A percentile compares a stretch with the other conserved stretches of the same genome.
These are phyloP conservation scores for Grus americana DNA, from an alignment of 2,113 vertebrate species.

Conservation along the genomic window DNA sequence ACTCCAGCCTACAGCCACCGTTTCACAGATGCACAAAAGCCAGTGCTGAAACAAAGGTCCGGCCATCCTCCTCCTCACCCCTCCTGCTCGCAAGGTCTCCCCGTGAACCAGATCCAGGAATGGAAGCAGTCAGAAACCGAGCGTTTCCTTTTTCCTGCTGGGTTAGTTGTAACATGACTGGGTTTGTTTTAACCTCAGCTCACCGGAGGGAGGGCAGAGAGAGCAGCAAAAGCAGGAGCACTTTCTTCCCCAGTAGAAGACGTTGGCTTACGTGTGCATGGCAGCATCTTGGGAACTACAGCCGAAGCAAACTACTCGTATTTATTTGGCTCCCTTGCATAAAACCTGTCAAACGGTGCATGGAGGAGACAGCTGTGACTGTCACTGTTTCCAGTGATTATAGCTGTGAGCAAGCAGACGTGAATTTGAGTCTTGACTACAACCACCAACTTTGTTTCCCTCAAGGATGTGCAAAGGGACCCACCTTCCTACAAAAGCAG, in stretches of 20 bases:
- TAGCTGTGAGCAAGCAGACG: not conserved
- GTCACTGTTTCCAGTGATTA: not conserved
- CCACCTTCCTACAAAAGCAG: not conserved
- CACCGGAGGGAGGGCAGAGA: not conserved
- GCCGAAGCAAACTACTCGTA: not conserved
- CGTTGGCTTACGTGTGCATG: accelerated
- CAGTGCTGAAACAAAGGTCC: not conserved
- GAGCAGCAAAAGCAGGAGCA: not conserved
- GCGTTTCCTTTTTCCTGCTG: not conserved
- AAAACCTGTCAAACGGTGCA: not conserved
- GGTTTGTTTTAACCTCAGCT: not conserved
- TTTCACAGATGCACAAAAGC: not conserved
- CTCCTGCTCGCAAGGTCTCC: not conserved
- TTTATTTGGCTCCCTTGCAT: not conserved
- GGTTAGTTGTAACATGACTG: not conserved
- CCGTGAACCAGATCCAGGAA: not conserved
- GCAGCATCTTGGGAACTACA: not conserved
- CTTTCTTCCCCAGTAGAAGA: not conserved
- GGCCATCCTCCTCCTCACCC: not conserved
- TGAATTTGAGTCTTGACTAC: not conserved
- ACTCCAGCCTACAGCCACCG: not conserved
- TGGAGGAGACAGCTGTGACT: not conserved
- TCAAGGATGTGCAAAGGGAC: no score
- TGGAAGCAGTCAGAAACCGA: not conserved
- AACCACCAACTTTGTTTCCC: not conserved